Base-by-base conservation (phyloP, 2,797 vertebrate species). In the Gadopsis bispinosus region DNA sequence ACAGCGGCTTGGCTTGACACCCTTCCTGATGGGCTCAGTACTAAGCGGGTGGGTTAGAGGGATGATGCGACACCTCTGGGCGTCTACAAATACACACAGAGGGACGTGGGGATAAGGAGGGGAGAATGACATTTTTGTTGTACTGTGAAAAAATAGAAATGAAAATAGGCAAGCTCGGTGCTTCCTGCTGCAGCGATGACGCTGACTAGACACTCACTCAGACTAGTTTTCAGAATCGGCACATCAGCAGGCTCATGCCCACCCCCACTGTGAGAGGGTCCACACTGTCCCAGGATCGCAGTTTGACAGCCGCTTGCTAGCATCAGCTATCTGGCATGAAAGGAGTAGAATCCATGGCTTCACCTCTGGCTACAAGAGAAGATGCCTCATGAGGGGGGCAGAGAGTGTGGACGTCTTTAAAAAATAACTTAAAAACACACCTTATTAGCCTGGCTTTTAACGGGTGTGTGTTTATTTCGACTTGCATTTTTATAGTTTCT, bases 31-130 rank as follows among this genome's bases (percentile, higher is more conserved):
- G 4, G 60, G 64, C 61, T 79, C 41, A 65, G 37, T 7, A 8
- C 55, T 9, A 7, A 71, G 54, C 48, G 51, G 59, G 16, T 29
- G 70, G 65, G 39, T 69, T 63, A 54, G 19, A 47, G 26, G 60
- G 58, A 70, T 69, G 83, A 81, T 33, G 43, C 65, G 48, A 81
- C 74, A 74, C 35, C 45, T 72, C 54, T 31, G 58, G 43, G 77
- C 29, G 16, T 55, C 29, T 22, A 35, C 60, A 70, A 26, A 53
- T n/a, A 50, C 3, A 45, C 51, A 70, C 8, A 60, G 12, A 35
- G 29, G n/a, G 20, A 13, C 7, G 6, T 14, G 9, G 47, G 9
- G 33, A 79, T 48, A 26, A 9, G 14, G 22, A 26, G n/a, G 39
- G 37, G 7, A 55, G 31, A 22, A 22, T 43, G 39, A 4, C 26